Conservation (phyloP, 1,140 invertebrate genomes). For the Myzus persicae region DNA sequence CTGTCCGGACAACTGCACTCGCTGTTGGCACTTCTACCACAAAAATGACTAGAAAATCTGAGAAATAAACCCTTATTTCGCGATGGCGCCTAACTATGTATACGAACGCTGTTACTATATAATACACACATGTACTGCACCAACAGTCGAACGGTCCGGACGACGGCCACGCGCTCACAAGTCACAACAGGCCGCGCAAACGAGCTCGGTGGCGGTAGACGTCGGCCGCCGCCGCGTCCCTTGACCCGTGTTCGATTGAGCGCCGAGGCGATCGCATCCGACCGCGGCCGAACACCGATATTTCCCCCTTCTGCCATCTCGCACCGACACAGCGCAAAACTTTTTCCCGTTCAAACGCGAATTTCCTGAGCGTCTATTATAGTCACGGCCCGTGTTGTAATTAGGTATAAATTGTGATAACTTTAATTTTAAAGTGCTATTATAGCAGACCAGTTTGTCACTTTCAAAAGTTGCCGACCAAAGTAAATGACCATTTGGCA, state of each 20-base stretch:
- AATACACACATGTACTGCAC: not conserved
- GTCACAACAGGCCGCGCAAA: slow-evolving; percentile 50
- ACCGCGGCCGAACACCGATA: not conserved
- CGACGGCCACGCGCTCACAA: slow-evolving; percentile 53
- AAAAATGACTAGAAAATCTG: not conserved
- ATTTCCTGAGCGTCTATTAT: not conserved
- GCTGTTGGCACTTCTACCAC: not conserved
- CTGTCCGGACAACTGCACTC: not conserved
- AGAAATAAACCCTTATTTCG: not conserved
- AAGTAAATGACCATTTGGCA: not conserved
- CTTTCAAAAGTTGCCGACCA: not conserved
- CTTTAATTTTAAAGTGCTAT: not conserved
- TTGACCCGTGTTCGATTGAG: slow-evolving; percentile 54
- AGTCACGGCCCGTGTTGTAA: not conserved
- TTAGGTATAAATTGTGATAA: not conserved
- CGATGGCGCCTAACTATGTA: not conserved
- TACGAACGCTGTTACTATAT: not conserved
- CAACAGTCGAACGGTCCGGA: slow-evolving; percentile 1
- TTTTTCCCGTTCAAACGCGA: not conserved
- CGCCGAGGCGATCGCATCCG: slow-evolving; percentile 23
- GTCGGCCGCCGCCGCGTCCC: slow-evolving; percentile 40
- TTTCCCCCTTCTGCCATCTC: not conserved
- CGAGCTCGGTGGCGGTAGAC: slow-evolving; percentile 24
- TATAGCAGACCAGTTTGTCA: not conserved
- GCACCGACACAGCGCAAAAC: not conserved